A percentile compares a stretch with the other conserved stretches of the same genome.
Conservation (phyloP, 1,140 invertebrate genomes). For the Trachelipus rathkii region DNA sequence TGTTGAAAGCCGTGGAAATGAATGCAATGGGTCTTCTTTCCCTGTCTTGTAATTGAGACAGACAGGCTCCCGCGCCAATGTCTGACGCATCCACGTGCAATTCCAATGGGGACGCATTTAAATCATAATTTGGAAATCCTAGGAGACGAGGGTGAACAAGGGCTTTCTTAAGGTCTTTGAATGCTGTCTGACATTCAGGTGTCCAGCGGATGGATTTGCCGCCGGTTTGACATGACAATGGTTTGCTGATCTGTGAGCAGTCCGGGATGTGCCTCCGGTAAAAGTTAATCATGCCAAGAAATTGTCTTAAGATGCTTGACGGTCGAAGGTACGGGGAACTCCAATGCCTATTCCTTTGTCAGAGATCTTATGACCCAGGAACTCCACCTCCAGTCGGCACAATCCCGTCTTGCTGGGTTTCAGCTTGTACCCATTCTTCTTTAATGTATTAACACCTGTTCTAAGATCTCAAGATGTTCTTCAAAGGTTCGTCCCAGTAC, state of each 20-base stretch:
- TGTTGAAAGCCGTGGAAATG: not conserved
- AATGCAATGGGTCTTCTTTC: not conserved
- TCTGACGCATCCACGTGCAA: not conserved
- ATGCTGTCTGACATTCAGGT: not conserved
- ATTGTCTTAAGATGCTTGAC: not conserved
- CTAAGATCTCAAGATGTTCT: not conserved
- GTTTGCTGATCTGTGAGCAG: not conserved
- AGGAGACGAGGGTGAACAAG: not conserved
- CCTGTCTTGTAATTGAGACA: not conserved
- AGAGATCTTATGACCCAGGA: not conserved
- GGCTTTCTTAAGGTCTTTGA: not conserved
- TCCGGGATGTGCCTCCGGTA: not conserved
- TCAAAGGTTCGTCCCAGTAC: not conserved
- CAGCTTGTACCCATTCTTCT: not conserved
- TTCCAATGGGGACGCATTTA: not conserved
- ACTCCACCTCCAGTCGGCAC: not conserved
- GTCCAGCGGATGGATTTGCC: not conserved
- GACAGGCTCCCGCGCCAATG: not conserved
- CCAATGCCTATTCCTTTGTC: not conserved
- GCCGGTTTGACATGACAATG: not conserved
- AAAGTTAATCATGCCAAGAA: constrained; percentile 8
- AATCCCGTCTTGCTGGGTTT: not conserved
- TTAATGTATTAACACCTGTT: not conserved
- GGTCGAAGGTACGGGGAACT: not conserved
- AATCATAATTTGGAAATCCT: not conserved